phyloP scores from a whole-genome alignment of 2,113 vertebrate species.

The Donacobius atricapilla region DNA sequence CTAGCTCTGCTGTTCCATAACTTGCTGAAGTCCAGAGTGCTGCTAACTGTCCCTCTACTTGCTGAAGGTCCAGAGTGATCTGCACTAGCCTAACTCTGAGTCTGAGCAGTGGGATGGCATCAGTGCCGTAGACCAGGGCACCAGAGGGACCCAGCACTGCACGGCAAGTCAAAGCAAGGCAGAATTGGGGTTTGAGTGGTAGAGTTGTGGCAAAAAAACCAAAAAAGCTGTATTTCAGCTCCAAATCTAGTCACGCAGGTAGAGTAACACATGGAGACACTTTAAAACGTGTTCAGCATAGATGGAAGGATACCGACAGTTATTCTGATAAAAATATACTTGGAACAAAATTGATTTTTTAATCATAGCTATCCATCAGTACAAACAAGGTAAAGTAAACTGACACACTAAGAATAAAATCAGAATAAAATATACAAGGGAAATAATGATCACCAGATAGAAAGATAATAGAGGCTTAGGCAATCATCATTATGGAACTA shows the following conservation, averaged over 20 bases:
- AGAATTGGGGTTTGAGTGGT: background rate
- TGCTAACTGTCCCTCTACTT: background rate
- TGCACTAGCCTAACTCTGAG: background rate
- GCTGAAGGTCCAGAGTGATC: background rate
- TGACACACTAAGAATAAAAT: background rate
- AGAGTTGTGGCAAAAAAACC: background rate
- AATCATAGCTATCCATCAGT: background rate
- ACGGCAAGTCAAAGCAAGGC: background rate
- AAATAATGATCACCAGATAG: background rate
- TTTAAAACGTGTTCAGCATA: background rate
- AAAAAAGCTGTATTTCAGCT: background rate
- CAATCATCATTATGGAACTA: background rate
- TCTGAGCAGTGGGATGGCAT: background rate
- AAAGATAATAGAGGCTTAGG: background rate
- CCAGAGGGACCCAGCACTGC: background rate
- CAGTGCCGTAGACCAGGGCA: background rate
- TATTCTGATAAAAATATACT: slow-evolving; percentile 38
- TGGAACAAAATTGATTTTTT: slow-evolving; percentile 15
- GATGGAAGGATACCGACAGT: background rate
- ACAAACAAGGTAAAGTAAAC: background rate
- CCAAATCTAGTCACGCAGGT: slow-evolving; percentile 28
- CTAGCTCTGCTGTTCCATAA: background rate
- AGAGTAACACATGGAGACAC: background rate
- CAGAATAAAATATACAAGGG: background rate
- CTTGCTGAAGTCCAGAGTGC: background rate